Conservation (phyloP, 2,797 vertebrate genomes). For the Lepus townsendii region DNA sequence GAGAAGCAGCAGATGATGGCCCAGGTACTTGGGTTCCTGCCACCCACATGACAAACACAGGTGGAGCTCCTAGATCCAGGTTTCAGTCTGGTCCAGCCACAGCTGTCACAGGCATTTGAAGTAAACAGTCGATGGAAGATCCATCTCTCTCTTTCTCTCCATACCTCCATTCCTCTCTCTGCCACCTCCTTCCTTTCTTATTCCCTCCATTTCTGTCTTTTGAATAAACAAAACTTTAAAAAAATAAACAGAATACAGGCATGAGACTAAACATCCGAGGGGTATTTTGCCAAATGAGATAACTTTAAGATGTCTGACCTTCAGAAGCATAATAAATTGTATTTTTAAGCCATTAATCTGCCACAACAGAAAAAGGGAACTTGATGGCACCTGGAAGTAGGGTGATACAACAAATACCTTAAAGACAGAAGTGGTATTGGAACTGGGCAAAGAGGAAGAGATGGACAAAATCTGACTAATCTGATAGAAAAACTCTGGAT, state of each 20-base stretch:
- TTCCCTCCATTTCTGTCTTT: no score
- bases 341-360: neutral
- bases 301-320: neutral
- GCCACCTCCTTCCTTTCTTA: no score
- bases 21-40: no score
- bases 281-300: conserved; percentile 9
- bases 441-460: neutral
- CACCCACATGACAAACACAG: no score
- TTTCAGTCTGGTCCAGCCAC: no score
- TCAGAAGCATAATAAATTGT: neutral
- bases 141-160: no score
- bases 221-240: no score
- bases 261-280: neutral
- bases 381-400: neutral
- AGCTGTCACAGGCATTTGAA: no score
- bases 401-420: neutral
- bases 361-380: neutral
- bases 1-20: no score
- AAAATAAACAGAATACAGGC: neutral
- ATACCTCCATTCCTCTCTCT: no score
- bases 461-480: neutral
- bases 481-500: neutral
- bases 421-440: neutral
- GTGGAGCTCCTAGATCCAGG: no score
- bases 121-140: no score